These are phyloP conservation scores for Sebastolobus alascanus DNA, from an alignment of 2,797 vertebrate species.

Conservation along the genomic window DNA sequence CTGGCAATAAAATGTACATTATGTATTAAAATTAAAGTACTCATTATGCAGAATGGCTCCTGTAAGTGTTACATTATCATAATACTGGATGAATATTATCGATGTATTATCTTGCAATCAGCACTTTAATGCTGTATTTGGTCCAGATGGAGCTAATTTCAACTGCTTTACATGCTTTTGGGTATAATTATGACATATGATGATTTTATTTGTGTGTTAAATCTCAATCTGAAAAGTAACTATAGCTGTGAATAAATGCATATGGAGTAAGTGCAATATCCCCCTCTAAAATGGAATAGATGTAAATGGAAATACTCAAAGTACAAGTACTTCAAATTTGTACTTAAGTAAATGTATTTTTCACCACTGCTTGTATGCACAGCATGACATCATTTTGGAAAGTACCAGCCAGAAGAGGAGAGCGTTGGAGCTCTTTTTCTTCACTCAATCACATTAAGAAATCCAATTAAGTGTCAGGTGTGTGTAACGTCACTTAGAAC, in stretches of 20 bases:
- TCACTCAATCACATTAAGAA: slow-evolving; percentile 27
- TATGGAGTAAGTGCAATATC: neutral
- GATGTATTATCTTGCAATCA: neutral
- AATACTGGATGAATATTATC: neutral
- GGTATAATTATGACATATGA: neutral
- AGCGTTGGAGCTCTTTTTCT: neutral
- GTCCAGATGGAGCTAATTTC: neutral
- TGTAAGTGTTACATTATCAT: neutral
- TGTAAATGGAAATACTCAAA: neutral
- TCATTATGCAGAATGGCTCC: too few relatives aligned
- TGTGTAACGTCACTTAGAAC: neutral
- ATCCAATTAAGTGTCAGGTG: slow-evolving; percentile 28
- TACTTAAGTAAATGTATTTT: neutral
- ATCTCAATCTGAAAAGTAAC: neutral
- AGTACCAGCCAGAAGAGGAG: neutral
- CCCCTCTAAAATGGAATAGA: neutral
- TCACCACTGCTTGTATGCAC: neutral
- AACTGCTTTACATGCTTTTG: neutral
- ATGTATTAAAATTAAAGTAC: neutral
- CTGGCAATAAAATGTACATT: neutral
- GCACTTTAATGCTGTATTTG: neutral
- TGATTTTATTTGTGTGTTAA: neutral
- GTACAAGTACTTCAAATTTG: neutral
- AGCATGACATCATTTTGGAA: neutral
- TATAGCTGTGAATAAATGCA: neutral